Evolutionary conservation across 2,797 vertebrate genomes (phyloP).

Genomic region (Falco concolor): DNA sequence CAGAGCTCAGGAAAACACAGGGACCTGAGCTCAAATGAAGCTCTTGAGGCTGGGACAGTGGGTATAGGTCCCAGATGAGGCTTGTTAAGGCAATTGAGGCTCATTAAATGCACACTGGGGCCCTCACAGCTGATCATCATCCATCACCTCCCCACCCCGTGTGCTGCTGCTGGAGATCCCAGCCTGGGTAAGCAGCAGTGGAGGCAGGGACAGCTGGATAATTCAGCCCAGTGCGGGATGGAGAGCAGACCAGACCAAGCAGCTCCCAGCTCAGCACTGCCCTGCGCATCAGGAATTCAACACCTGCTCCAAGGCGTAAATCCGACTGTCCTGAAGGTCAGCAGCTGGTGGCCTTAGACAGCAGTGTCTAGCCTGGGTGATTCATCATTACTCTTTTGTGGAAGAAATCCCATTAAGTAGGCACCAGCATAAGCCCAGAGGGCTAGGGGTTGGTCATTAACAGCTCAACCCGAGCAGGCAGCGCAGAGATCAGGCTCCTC

Average conservation of each 20-base stretch:
- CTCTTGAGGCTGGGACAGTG: not conserved
- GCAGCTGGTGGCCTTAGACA: conserved; percentile 38
- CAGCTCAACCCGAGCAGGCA: not conserved
- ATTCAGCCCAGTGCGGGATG: not conserved
- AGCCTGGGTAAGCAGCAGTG: not conserved
- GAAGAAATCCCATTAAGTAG: conserved; percentile 41
- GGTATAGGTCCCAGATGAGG: not conserved
- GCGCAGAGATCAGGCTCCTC: not conserved
- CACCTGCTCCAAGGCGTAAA: not conserved
- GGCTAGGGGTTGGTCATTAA: not conserved
- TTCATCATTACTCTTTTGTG: conserved; percentile 21
- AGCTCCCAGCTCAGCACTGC: not conserved
- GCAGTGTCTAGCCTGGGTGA: conserved; percentile 34
- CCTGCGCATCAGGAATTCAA: not conserved
- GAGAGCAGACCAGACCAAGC: not conserved
- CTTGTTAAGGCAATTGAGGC: not conserved
- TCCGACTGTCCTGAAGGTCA: conserved; percentile 47
- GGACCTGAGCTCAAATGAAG: not conserved
- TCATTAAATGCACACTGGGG: not conserved
- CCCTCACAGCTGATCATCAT: not conserved
- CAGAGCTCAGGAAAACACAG: fast-evolving
- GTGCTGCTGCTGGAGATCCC: not conserved
- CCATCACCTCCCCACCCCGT: not conserved
- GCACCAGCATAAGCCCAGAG: not conserved
- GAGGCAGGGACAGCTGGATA: not conserved